Evolutionary conservation across 1,140 invertebrate species (phyloP), one percentile per base, ranked within the genome.

Genomic region (Drosophila ananassae): DNA sequence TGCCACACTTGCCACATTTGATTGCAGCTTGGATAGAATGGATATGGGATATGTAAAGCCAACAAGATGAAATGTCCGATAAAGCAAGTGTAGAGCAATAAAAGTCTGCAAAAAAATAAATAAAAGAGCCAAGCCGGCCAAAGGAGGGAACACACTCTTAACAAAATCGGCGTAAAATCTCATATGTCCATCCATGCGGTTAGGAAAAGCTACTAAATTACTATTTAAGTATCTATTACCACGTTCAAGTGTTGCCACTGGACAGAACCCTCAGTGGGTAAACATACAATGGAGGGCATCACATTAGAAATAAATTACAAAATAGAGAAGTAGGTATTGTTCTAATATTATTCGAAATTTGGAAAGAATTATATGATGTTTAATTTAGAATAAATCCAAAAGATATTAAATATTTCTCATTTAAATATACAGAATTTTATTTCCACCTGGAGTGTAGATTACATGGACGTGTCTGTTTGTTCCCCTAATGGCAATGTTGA

Each of bases 141-240:
- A 9, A 28, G 47, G 24, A 41, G 13, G 55, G 10, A 44, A 62
- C 59, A 62, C 59, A 67, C 61, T 67, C 62, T 62, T 62, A 68
- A 66, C 59, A 79, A 84, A 85, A 84, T 84, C 81, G 73, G 81
- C 81, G 77, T 84, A 77, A 80, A 84, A 85, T 85, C 81, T 85
- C 81, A 85, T 85, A 85, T 85, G 81, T 85, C 73, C 81, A 85
- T 74, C 77, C 81, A 85, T 80, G 81, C 81, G 77, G 81, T 84
- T 74, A 74, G 67, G 59, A 85, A 85, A 79, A 80, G 81, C 81
- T 84, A 85, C 81, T 84, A 85, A 84, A 84, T 84, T 77, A 84
- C 81, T 79, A 79, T 84, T 80, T 84, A 84, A 77, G 81, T 85
- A 85, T 85, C 81, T 85, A 85, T 85, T 85, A 85, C 81, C 73